Base-by-base conservation (phyloP, 1,140 invertebrate genomes). In the Sinonovacula constricta region DNA sequence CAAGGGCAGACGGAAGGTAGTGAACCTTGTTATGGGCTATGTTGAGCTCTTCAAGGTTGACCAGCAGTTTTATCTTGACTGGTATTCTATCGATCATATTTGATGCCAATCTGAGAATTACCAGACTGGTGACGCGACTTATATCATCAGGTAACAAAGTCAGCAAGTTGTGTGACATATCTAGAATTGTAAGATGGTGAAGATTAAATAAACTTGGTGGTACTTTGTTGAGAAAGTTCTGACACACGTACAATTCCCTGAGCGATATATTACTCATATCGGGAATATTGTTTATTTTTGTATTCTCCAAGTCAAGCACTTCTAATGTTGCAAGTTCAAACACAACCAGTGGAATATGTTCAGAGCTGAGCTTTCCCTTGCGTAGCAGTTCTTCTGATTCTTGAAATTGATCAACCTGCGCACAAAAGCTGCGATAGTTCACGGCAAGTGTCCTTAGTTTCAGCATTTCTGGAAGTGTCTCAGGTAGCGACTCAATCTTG, bases 331-430 rank as follows among this genome's bases (percentile, higher is more conserved):
- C 87, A 7, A 91, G 77, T 79, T 91, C 89, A 83, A 91, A 91
- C 22, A 91, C 83, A 39, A 91, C 89, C 18, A 80, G 54, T 3
- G 91, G 90, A 51, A 91, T 88, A 74, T 91, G 90, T 80, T 91
- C 90, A 0, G 90, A 91, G 39, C 86, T 87, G 18, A 91, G 87
- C 82, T 91, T 89, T 28, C 90, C 88, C 78, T 88, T 90, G 54
- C 83, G 81, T 36, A 91, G 78, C 28, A 91, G 81, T 36, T 81
- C 85, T 69, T 85, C 84, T 1, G 72, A 79, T 66, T 88, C 87
- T 85, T 89, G 89, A 79, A 90, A 90, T 7, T 81, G 80, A 69
- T 91, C 90, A 7, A 91, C 83, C 36, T 87, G 81, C 3, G 79
- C 71, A 68, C 85, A 86, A 79, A 91, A 91, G 68, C 84, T 89